Conservation (phyloP, 2,797 vertebrate genomes). For the Tarsius wallacei region DNA sequence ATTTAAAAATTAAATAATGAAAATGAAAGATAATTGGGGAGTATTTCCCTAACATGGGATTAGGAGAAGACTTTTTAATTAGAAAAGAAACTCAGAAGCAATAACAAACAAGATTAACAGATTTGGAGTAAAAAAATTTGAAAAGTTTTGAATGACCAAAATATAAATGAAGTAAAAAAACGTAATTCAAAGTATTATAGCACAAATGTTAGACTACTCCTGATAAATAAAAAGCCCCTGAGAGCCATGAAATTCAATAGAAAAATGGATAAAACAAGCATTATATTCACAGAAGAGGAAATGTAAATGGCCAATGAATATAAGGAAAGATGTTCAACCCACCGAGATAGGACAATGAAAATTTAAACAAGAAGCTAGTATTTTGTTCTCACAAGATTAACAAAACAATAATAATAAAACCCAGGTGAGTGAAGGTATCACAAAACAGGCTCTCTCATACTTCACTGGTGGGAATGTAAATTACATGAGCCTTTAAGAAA, state of each 20-base stretch:
- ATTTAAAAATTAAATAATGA: constrained; percentile 13
- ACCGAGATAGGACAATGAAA: neutral
- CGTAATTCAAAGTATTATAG: neutral
- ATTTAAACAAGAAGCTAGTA: neutral
- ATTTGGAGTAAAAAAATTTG: neutral
- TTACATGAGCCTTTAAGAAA: neutral
- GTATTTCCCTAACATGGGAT: neutral
- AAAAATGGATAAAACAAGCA: neutral
- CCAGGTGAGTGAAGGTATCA: neutral
- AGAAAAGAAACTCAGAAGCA: neutral
- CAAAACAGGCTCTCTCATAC: neutral
- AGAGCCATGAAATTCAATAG: neutral
- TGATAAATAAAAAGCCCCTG: neutral
- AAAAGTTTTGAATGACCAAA: neutral
- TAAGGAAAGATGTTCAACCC: neutral
- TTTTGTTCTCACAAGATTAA: neutral
- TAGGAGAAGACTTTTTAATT: neutral
- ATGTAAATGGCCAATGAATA: neutral
- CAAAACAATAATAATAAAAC: neutral
- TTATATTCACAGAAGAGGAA: neutral
- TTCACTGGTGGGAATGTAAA: neutral
- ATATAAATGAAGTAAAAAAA: neutral
- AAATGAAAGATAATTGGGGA: neutral
- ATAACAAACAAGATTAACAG: neutral
- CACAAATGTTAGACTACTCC: neutral